Conservation (phyloP, 2,113 vertebrate species). For the Amblyornis subalaris region DNA sequence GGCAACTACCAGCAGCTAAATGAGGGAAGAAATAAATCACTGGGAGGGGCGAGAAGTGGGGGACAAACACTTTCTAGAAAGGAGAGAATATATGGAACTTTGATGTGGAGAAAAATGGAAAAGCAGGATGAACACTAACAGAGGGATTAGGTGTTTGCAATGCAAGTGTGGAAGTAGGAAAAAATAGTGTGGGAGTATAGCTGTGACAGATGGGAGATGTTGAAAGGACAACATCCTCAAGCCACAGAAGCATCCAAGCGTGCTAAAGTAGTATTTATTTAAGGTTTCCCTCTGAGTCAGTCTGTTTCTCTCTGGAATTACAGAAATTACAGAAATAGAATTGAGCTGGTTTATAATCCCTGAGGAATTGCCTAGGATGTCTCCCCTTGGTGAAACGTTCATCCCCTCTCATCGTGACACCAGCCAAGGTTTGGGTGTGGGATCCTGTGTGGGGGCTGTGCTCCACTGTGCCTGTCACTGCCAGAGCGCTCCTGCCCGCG, state of each 20-base stretch:
- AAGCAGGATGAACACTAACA: not conserved
- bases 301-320: not conserved
- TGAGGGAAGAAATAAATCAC: rapidly evolving
- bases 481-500: rapidly evolving
- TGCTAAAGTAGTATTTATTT: not conserved
- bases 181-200: not conserved
- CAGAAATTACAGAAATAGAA: not conserved
- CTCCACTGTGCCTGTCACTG: not conserved
- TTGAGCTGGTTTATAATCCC: not conserved
- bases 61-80: not conserved
- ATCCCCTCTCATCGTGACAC: not conserved
- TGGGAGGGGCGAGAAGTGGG: rapidly evolving
- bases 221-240: not conserved
- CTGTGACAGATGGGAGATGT: not conserved
- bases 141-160: not conserved
- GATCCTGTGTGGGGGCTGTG: rapidly evolving
- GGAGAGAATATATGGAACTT: not conserved
- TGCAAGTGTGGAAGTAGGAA: not conserved
- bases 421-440: rapidly evolving
- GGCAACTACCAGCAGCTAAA: not conserved
- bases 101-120: not conserved
- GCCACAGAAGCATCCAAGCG: not conserved
- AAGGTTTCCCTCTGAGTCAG: not conserved
- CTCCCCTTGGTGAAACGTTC: not conserved
- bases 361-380: not conserved